A percentile compares a stretch with the other conserved stretches of the same genome.
Evolutionary conservation across 1,140 invertebrate genomes (phyloP).

Genomic region (Hylyphantes graminicola): DNA sequence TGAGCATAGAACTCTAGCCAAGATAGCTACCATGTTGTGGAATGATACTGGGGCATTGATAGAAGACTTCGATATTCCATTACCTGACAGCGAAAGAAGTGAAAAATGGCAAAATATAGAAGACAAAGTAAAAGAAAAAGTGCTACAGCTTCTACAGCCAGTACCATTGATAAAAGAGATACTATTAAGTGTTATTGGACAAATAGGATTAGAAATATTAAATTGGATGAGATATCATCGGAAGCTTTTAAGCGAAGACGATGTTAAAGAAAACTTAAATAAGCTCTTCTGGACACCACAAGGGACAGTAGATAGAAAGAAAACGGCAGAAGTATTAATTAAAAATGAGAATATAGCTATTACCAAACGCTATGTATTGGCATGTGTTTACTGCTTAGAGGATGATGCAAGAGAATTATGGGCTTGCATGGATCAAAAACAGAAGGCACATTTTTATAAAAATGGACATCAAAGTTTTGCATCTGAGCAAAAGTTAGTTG

Average conservation of each 20-base stretch:
- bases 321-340: conserved; percentile 26
- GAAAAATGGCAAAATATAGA: background rate
- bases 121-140: background rate
- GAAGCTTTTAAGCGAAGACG: background rate
- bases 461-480: background rate
- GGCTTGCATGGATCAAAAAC: background rate
- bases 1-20: no score
- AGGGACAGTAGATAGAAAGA: conserved; percentile 25
- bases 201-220: conserved; percentile 3
- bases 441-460: background rate
- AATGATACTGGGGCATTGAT: no score
- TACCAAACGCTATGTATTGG: conserved; percentile 20
- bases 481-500: background rate
- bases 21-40: no score
- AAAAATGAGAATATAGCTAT: conserved; percentile 22
- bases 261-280: background rate
- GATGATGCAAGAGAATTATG: conserved; percentile 9
- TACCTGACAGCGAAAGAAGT: no score
- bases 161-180: background rate
- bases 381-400: conserved; percentile 38
- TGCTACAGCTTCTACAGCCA: background rate
- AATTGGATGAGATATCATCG: conserved; percentile 5
- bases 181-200: background rate
- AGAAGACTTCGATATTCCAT: no score
- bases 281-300: conserved; percentile 33